Evolutionary conservation across 1,140 invertebrate species (phyloP).

Genomic region (Nilaparvata lugens): DNA sequence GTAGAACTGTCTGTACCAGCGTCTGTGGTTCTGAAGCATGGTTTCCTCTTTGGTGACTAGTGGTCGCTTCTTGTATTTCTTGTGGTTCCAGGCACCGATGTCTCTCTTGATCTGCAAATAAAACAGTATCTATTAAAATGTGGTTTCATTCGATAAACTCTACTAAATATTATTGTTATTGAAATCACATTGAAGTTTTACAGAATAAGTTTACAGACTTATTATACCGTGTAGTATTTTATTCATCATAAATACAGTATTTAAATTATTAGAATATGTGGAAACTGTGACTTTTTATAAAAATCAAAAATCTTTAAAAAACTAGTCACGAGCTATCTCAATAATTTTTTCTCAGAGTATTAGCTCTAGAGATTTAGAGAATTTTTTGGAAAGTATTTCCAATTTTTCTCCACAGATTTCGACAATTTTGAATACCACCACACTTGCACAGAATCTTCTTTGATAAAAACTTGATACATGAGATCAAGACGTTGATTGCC

Average conservation of each 20-base stretch:
- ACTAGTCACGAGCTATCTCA: too few relatives aligned
- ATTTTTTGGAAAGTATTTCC: too few relatives aligned
- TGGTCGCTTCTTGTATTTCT: constrained; percentile 61
- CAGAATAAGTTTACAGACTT: not conserved
- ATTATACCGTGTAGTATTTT: not conserved
- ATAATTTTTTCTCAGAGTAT: too few relatives aligned
- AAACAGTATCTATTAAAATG: not conserved
- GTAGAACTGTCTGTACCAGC: constrained; percentile 86
- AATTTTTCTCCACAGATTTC: too few relatives aligned
- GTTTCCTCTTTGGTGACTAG: constrained; percentile 65
- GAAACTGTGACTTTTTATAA: not conserved
- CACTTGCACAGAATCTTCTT: too few relatives aligned
- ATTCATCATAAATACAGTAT: not conserved
- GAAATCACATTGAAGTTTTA: not conserved
- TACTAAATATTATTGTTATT: not conserved
- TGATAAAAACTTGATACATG: too few relatives aligned
- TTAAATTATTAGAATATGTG: not conserved
- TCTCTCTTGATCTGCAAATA: constrained; percentile 69
- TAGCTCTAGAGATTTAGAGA: too few relatives aligned
- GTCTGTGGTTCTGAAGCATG: constrained; percentile 56
- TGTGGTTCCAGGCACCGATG: constrained; percentile 82
- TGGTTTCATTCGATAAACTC: not conserved
- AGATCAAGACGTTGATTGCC: too few relatives aligned
- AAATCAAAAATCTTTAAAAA: too few relatives aligned
- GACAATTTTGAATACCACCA: too few relatives aligned